Base-by-base conservation (phyloP, 2,888 invertebrate species). In the Iphiclides podalirius region DNA sequence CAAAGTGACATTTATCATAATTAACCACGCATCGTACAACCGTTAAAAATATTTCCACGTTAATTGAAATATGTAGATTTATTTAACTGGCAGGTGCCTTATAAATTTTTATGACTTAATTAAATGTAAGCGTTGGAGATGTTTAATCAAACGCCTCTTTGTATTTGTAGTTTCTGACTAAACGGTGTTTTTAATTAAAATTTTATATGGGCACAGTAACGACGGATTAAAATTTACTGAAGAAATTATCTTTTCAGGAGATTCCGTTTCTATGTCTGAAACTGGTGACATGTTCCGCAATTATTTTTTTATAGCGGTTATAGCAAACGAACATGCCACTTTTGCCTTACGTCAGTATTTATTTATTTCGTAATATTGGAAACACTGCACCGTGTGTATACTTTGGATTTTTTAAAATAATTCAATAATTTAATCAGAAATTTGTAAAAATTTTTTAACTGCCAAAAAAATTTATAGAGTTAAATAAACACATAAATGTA, bases 31-130 rank as follows among this genome's bases (percentile, higher is more conserved):
- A 26, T 14, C 23, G 43, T 26, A 35, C 34, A 34, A 6, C 38
- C 43, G 41, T 43, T 49, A 13, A 23, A 40, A 31, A 26, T 41
- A 40, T 47, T 35, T 43, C 16, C 12, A 43, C 38, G 26, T 16
- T 49, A 49, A 49, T 49, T 39, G 43, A 44, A 38, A 38, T 43
- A 44, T 39, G 43, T 44, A 43, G 38, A 44, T 49, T 37, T 13
- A 2, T 49, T 42, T 37, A 26, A 31, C 16, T 14, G 17, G 43
- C 43, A 44, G 43, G 43, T 49, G 49, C 11, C 31, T 2, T 28
- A 39, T 35, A 23, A 9, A n/a, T 33, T 49, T 20, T 49, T 44
- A 49, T 26, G 39, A 49, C 43, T 35, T 39, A 16, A 49, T 49
- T 34, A 20, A 43, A 39, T 34, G 20, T 31, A 31, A 31, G 31